Evolutionary conservation across 1,140 invertebrate genomes (phyloP).

Genomic region (Lineus longissimus): DNA sequence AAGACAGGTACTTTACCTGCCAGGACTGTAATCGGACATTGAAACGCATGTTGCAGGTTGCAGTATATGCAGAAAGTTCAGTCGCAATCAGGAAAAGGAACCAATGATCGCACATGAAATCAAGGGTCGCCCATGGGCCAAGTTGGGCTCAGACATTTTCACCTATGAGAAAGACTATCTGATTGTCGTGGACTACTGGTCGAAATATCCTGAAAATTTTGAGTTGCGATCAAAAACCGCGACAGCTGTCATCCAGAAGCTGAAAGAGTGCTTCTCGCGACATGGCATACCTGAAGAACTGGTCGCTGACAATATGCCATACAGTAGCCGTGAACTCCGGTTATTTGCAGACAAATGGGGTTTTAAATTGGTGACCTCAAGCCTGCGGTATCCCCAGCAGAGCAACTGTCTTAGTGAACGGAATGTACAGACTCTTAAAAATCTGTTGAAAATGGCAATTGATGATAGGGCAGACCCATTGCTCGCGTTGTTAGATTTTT

Average conservation of each 20-base stretch:
- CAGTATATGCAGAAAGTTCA: conserved; percentile 13
- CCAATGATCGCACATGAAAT: conserved; percentile 11
- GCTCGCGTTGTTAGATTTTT: conserved; percentile 11
- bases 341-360: conserved; percentile 9
- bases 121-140: conserved; percentile 12
- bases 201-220: not conserved
- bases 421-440: conserved; percentile 17
- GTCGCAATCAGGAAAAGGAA: conserved; percentile 10
- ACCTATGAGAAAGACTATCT: not conserved
- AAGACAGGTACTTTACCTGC: conserved; percentile 18
- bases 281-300: conserved; percentile 13
- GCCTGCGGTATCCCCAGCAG: not conserved
- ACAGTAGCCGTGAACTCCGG: conserved; percentile 8
- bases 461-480: conserved; percentile 5
- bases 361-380: conserved; percentile 8
- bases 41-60: conserved; percentile 13
- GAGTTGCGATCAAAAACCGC: not conserved
- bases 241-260: not conserved
- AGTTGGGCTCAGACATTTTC: not conserved
- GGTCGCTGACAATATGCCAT: conserved; percentile 18
- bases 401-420: conserved; percentile 16
- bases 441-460: conserved; percentile 5
- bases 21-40: conserved; percentile 19
- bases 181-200: conserved; percentile 9
- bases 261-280: conserved; percentile 11